These are phyloP conservation scores for Melitaea athalia DNA, from an alignment of 2,888 invertebrate genomes.

Conservation along the genomic window DNA sequence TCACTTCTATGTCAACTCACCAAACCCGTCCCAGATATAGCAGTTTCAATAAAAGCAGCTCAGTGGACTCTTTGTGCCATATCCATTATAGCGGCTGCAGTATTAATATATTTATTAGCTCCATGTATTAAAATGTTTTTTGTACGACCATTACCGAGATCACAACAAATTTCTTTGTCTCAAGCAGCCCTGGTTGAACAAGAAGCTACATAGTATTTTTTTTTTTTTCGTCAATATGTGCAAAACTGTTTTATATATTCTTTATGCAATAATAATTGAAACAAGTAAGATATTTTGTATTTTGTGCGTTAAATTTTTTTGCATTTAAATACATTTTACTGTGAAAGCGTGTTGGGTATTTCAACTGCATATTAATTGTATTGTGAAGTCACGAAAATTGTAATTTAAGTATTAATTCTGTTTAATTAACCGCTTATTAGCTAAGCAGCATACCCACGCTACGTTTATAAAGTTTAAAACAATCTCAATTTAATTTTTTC, in stretches of 20 bases:
- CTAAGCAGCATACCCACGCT: background rate
- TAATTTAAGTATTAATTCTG: too few species aligned
- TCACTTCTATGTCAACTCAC: slow-evolving; percentile 52
- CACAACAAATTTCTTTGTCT: slow-evolving; percentile 66
- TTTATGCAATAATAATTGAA: background rate
- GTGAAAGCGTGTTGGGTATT: too few species aligned
- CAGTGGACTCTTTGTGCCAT: slow-evolving; percentile 68
- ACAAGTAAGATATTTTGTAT: too few species aligned
- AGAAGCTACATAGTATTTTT: slow-evolving; percentile 39
- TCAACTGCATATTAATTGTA: too few species aligned
- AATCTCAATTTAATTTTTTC: background rate
- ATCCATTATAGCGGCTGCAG: slow-evolving; percentile 61
- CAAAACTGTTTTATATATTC: background rate
- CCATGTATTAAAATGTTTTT: slow-evolving; percentile 63
- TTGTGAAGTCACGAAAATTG: too few species aligned
- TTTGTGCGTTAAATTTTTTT: too few species aligned
- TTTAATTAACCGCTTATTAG: background rate
- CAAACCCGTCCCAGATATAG: slow-evolving; percentile 50
- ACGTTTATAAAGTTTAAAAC: background rate
- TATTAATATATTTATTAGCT: slow-evolving; percentile 64
- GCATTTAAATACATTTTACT: too few species aligned
- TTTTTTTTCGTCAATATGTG: background rate
- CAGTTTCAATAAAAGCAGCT: slow-evolving; percentile 64
- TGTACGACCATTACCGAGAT: slow-evolving; percentile 50
- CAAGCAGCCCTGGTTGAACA: slow-evolving; percentile 66